A percentile compares a stretch with the other conserved stretches of the same genome.
phyloP scores from a whole-genome alignment of 2,797 vertebrate species.

The Gambusia yucatana region DNA sequence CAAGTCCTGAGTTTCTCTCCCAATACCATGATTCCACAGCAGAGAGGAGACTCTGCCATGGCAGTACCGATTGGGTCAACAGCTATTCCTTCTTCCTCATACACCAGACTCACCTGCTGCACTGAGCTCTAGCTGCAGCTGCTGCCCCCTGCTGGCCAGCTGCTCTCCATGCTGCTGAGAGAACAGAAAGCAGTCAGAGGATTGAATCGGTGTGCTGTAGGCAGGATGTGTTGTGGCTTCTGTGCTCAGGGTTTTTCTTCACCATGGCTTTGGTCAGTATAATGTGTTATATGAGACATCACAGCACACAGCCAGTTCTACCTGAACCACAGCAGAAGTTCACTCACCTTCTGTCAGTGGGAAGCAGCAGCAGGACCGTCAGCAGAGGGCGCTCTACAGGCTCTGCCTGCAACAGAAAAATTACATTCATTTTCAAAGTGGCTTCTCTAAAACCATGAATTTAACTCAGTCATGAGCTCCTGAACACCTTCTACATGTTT shows the following conservation, averaged over 20 bases:
- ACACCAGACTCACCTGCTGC: not conserved
- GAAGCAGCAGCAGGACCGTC: not conserved
- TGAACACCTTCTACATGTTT: not conserved
- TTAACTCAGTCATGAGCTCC: no score
- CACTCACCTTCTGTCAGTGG: not conserved
- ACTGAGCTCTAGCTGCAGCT: not conserved
- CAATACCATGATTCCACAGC: conserved; percentile 65
- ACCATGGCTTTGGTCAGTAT: conserved; percentile 55
- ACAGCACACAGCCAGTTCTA: not conserved
- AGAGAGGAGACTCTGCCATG: conserved; percentile 59
- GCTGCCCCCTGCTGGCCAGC: not conserved
- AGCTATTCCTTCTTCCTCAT: not conserved
- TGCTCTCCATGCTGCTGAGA: conserved; percentile 9
- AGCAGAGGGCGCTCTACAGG: not conserved
- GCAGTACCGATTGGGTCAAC: conserved; percentile 69
- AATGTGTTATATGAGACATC: conserved; percentile 55
- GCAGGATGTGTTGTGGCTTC: not conserved
- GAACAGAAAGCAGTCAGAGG: not conserved
- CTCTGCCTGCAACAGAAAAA: not conserved
- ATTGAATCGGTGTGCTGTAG: accelerated
- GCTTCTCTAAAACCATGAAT: not conserved
- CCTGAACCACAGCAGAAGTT: accelerated
- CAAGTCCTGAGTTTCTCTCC: conserved; percentile 70
- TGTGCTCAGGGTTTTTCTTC: conserved; percentile 45
- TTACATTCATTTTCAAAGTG: not conserved